Base-by-base conservation (phyloP, 2,113 vertebrate species). In the Sebastes schlegelii region DNA sequence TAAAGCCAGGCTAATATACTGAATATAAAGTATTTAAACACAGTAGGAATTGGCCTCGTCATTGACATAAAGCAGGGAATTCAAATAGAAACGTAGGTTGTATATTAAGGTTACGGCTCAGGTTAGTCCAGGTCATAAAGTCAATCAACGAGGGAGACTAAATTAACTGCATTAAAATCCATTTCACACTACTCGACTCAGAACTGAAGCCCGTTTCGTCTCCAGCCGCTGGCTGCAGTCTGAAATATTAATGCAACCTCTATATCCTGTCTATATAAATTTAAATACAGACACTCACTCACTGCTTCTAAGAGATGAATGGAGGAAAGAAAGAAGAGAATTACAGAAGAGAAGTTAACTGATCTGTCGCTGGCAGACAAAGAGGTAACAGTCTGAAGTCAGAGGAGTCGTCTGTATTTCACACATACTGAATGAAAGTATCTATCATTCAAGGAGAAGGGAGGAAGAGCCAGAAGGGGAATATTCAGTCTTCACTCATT, bases 181-280 rank as follows among this genome's bases (percentile, higher is more conserved):
- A 75, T 82, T 54, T 69, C n/a, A 52, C 23, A 66, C 54, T 12
- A 6, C 61, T 74, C 8, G 0, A 45, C 40, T 52, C 64, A 62
- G 34, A 43, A 79, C 8, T 66, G 63, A 66, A 19, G 46, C 55
- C 42, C 3, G 19, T 73, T 66, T 80, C n/a, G 46, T 62, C 57
- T 62, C 6, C 51, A 48, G 13, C 12, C 0, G 11, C 46, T 17
- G 46, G 66, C 46, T 34, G 48, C 21, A 2, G 8, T 10, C 16
- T 80, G 42, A 73, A 73, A 80, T 73, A 80, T 80, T 80, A 21
- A 80, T 65, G 8, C 21, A 23, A 19, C 66, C n/a, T 79, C 13
- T 45, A 10, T 6, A 11, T 16, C 19, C 61, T n/a, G 1, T 34
- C 57, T 14, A 11, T 62, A 34, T 34, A 34, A 34, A 34, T 34